Evolutionary conservation across 2,888 invertebrate genomes (phyloP), one percentile per base, ranked within the genome.

Genomic region (Cataglyphis rosenhaueri): DNA sequence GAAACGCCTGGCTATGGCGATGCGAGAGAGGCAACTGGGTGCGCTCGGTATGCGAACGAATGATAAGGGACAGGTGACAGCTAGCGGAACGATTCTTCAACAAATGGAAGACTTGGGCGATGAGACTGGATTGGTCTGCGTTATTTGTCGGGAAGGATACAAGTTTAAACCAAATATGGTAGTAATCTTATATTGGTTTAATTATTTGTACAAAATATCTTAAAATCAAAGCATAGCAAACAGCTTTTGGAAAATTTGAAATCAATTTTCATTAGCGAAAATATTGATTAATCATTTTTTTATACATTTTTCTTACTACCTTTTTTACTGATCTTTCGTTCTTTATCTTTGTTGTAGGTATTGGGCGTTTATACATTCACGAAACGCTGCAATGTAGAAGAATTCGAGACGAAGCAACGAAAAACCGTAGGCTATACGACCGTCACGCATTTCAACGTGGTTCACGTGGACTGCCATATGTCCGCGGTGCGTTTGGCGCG

Each of bases 391-490:
- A 97, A 98, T 91, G 97, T 99, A 59, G 99, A 99, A 89, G 99
- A 99, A 92, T 98, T 96, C 94, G 99, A 99, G 95, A 96, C 97
- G 86, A 98, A 98, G 92, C 96, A 97, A 57, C 96, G 98, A 87
- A 98, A 98, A 95, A 97, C 98, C 29, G 96, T 97, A 44, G 97
- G 97, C 78, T 99, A 99, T 95, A 97, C 97, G 71, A 99, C 99
- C 0, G 99, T 99, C 52, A 98, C 99, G 18, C 99, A 99, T 95
- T 99, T 99, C 95, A 99, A 99, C 95, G 97, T 99, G 55, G 99
- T 99, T 38, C 99, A 99, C 95, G 97, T 99, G 4, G 99, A 99
- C 94, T 99, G 99, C 93, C 99, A 99, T 95, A 98, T 98, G 96
- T 98, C 98, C 0, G 99, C 99, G 38, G 99, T 99, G 70, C 96